These are phyloP conservation scores for Eristalis pertinax DNA, from an alignment of 2,888 invertebrate species.

Conservation along the genomic window DNA sequence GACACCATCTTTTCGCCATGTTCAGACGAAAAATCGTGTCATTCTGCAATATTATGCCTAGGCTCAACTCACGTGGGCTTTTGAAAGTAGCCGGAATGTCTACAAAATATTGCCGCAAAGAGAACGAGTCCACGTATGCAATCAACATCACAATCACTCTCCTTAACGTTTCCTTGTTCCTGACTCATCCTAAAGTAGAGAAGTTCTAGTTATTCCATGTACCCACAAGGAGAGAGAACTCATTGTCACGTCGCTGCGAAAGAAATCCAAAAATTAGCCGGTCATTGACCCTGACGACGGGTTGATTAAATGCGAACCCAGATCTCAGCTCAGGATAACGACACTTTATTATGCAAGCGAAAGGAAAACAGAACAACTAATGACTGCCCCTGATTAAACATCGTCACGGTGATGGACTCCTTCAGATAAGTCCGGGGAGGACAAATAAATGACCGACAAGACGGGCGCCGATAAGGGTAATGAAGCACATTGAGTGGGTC, in stretches of 20 bases:
- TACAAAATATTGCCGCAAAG: too few species aligned
- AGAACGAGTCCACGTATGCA: too few species aligned
- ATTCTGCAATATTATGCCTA: too few species aligned
- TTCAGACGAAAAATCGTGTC: too few species aligned
- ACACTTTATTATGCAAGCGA: background rate
- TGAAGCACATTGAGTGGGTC: background rate
- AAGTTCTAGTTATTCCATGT: background rate
- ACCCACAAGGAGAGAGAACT: background rate
- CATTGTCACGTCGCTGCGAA: background rate
- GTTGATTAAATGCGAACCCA: background rate
- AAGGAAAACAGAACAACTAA: background rate
- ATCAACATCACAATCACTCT: too few species aligned
- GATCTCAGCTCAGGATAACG: background rate
- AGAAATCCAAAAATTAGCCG: background rate
- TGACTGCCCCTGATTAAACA: background rate
- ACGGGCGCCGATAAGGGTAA: background rate
- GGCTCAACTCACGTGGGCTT: too few species aligned
- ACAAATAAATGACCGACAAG: background rate
- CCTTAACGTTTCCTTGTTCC: too few species aligned
- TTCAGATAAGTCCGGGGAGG: background rate
- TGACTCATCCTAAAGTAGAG: background rate
- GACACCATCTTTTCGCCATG: too few species aligned
- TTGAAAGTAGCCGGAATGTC: too few species aligned
- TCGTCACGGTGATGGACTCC: background rate
- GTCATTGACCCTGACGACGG: background rate